Percentiles rank a stretch among this genome's conserved stretches.
These are phyloP conservation scores for Puntigrus tetrazona DNA, from an alignment of 2,113 vertebrate species.

Conservation along the genomic window DNA sequence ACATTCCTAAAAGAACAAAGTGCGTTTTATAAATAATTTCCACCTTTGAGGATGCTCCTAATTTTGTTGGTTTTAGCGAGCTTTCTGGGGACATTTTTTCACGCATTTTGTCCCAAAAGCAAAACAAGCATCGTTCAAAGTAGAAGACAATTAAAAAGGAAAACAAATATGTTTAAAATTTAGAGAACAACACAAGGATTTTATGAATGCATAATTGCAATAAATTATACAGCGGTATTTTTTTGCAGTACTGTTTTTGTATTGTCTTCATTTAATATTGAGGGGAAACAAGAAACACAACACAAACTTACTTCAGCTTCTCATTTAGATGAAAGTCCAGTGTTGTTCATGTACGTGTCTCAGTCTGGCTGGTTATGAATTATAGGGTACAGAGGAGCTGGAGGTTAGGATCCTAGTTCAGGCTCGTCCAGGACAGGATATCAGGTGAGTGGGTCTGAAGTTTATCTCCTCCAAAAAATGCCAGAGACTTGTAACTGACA, in stretches of 20 bases:
- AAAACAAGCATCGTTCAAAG: background rate
- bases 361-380: background rate
- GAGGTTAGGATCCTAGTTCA: constrained; percentile 98
- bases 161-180: background rate
- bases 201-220: background rate
- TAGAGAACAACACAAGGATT: background rate
- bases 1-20: background rate
- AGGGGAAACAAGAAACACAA: background rate
- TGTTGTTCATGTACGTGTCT: background rate
- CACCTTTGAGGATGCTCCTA: background rate
- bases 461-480: background rate
- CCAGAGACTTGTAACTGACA: too few relatives aligned
- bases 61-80: background rate
- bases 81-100: background rate
- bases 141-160: background rate
- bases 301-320: background rate
- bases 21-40: background rate
- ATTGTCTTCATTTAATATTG: background rate
- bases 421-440: constrained; percentile 96
- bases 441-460: constrained; percentile 77
- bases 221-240: background rate
- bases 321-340: background rate
- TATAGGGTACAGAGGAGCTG: constrained; percentile 95
- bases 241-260: background rate
- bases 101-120: background rate